Evolutionary conservation across 2,888 invertebrate species (phyloP), one percentile per base, ranked within the genome.

Genomic region (Drosophila monieri): DNA sequence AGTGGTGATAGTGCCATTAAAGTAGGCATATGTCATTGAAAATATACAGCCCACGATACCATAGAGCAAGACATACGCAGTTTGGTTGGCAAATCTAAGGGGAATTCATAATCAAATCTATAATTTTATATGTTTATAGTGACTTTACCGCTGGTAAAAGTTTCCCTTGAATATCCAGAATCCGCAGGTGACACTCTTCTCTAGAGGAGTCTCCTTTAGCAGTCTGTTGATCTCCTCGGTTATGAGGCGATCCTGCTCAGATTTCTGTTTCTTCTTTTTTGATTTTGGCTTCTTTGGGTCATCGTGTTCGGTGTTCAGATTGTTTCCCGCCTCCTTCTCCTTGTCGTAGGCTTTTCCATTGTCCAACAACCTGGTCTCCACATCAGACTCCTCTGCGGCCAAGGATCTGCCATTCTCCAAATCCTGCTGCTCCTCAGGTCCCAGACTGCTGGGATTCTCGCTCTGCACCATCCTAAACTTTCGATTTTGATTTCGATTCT

Each of bases 1-100:
- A 3, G 95, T 95, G 53, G 95, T 95, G 66, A 95, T 94, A 27
- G 94, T 95, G n/a, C 95, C 95, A 83, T 94, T 94, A 79, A 95
- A 95, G 86, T 95, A 95, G 3, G 95, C 94, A 80, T 94, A 95
- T 65, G 94, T 94, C 80, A 95, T 95, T 18, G 94, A 94, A 85
- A 94, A 94, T 60, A 95, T 93, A 80, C 94, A 94, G 3, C 95
- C 95, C 6, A 95, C 92, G 39, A 95, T 90, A 35, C 95, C 95
- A 75, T 95, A 95, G 0, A 95, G 91, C 71, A 94, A 91, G 3
- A 95, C 92, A 54, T 91, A 92, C 0, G 91, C 90, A 6, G 91
- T 91, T 85, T 92, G 92, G 89, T 90, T 92, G 25, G 91, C 92
- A 60, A 92, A 91, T 64, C 92, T 92, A 1, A 6, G 3, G 5